Percentiles rank a stretch among this genome's conserved stretches.
These are phyloP conservation scores for Acronicta leporina DNA, from an alignment of 2,888 invertebrate genomes.

Conservation along the genomic window DNA sequence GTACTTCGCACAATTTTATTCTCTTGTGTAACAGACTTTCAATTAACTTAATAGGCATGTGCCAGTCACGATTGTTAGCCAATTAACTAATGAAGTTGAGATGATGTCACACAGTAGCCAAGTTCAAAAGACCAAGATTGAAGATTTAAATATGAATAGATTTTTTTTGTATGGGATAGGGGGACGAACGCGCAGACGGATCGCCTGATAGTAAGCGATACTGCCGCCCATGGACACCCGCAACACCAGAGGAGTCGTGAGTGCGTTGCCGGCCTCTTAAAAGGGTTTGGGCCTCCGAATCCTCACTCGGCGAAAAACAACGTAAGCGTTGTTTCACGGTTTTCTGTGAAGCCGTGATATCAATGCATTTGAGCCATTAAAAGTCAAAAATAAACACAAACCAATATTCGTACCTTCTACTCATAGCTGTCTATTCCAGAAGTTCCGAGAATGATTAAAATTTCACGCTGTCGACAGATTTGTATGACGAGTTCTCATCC, in stretches of 20 bases:
- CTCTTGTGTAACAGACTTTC: slow-evolving; percentile 58
- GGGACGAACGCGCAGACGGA: too few relatives aligned
- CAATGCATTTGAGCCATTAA: neutral
- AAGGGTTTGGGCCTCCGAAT: too few relatives aligned
- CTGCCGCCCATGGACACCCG: too few relatives aligned
- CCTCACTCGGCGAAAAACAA: too few relatives aligned
- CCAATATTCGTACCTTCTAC: slow-evolving; percentile 19
- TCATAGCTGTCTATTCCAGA: neutral
- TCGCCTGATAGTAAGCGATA: too few relatives aligned
- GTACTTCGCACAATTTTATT: slow-evolving; percentile 47
- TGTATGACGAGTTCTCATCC: slow-evolving; percentile 45
- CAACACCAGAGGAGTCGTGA: too few relatives aligned
- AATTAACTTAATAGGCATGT: slow-evolving; percentile 66
- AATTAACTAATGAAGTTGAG: slow-evolving; percentile 71
- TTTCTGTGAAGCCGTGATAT: too few relatives aligned
- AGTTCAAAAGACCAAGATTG: slow-evolving; percentile 10
- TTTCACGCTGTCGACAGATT: slow-evolving; percentile 50
- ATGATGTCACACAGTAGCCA: slow-evolving; percentile 17
- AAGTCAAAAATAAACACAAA: neutral
- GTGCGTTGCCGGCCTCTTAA: too few relatives aligned
- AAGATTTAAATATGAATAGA: too few relatives aligned
- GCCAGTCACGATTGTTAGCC: slow-evolving; percentile 61
- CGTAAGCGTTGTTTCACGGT: too few relatives aligned
- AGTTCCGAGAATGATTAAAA: slow-evolving; percentile 29
- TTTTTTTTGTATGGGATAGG: too few relatives aligned